Conservation (phyloP, 2,797 vertebrate species). For the Helostoma temminkii region DNA sequence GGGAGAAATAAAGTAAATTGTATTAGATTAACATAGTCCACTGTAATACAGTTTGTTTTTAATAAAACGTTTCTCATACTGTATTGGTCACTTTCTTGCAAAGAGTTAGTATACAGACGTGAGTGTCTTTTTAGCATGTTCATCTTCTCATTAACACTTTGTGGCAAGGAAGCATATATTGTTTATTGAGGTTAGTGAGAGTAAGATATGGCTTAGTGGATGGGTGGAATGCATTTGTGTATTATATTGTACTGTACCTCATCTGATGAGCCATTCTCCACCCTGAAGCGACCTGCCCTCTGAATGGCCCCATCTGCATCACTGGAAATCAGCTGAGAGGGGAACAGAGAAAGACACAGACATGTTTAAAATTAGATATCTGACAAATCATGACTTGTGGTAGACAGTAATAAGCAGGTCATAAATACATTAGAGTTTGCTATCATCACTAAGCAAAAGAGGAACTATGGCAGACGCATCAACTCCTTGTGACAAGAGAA, state of each 20-base stretch:
- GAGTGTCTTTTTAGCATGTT: background rate
- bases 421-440: conserved; percentile 43
- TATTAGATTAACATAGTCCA: too few relatives aligned
- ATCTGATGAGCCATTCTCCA: conserved; percentile 96
- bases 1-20: too few relatives aligned
- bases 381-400: conserved; percentile 51
- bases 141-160: background rate
- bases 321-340: conserved; percentile 94
- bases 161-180: background rate
- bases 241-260: conserved; percentile 83
- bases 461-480: conserved; percentile 46
- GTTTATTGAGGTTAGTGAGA: background rate
- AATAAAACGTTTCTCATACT: too few relatives aligned
- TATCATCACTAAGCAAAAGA: conserved; percentile 25
- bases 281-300: conserved; percentile 97
- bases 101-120: background rate
- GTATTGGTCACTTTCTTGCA: too few relatives aligned
- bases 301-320: conserved; percentile 99
- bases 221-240: conserved; percentile 10
- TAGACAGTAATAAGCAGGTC: conserved; percentile 47
- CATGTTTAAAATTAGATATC: conserved; percentile 63
- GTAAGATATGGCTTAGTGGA: background rate
- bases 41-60: too few relatives aligned
- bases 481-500: conserved; percentile 45
- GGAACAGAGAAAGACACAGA: conserved; percentile 52